phyloP scores from a whole-genome alignment of 2,113 vertebrate genomes.

The Balaeniceps rex region DNA sequence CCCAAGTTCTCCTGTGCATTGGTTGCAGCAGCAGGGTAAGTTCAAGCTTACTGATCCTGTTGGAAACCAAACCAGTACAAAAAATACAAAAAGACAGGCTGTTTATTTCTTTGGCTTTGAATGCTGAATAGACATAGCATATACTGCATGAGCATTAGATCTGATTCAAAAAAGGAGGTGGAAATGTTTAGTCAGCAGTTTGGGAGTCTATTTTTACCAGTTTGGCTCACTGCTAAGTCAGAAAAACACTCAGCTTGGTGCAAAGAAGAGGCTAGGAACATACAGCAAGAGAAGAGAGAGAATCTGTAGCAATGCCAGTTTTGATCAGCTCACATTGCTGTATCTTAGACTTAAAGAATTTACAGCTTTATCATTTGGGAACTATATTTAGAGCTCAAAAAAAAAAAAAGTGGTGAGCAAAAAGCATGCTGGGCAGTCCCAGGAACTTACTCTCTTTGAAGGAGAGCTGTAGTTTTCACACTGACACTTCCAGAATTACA shows the following conservation, averaged over 20 bases:
- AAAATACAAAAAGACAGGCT: not conserved
- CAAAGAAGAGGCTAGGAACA: not conserved
- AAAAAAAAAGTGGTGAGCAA: not conserved
- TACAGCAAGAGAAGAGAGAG: not conserved
- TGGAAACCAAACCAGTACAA: not conserved
- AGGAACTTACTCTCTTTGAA: not conserved
- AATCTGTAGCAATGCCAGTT: not conserved
- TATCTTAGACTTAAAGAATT: not conserved
- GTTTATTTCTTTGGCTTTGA: not conserved
- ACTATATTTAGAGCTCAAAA: not conserved
- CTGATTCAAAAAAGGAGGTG: not conserved
- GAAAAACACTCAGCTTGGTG: not conserved
- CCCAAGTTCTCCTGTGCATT: not conserved
- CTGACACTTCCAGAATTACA: not conserved
- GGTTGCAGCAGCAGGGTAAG: not conserved
- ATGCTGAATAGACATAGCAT: not conserved
- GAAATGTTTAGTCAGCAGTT: conserved; percentile 11
- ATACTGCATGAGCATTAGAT: not conserved
- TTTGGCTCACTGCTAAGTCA: not conserved
- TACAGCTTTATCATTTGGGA: not conserved
- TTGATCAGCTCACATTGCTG: not conserved
- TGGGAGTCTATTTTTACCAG: not conserved
- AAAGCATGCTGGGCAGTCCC: not conserved
- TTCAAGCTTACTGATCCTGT: not conserved
- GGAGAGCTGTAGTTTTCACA: not conserved